These are phyloP conservation scores for Cebuella pygmaea DNA, from an alignment of 2,797 vertebrate genomes.

Conservation along the genomic window DNA sequence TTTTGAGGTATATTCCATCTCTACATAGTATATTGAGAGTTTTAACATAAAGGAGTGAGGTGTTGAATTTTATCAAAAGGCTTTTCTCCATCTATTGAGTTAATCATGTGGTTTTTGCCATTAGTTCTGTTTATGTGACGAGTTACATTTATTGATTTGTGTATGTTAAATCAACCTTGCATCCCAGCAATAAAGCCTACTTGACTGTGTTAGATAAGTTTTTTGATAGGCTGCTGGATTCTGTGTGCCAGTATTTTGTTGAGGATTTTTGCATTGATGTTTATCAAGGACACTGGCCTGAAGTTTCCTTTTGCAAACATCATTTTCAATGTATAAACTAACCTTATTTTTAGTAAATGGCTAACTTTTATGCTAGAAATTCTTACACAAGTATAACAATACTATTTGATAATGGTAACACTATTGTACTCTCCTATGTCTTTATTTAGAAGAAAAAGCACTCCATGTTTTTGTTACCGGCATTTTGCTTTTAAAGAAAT, in stretches of 20 bases:
- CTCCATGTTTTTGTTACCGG: background rate
- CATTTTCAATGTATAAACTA: background rate
- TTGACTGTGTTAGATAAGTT: background rate
- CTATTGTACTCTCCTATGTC: background rate
- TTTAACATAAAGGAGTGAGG: background rate
- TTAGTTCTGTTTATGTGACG: background rate
- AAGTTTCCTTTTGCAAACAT: background rate
- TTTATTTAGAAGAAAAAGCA: constrained; percentile 17
- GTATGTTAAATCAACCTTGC: background rate
- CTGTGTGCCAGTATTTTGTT: background rate
- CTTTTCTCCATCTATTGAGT: background rate
- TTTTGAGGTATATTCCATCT: background rate
- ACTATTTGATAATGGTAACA: background rate
- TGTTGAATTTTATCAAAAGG: background rate
- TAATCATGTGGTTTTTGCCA: background rate
- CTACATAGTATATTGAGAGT: background rate
- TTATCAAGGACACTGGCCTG: background rate
- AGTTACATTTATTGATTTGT: background rate
- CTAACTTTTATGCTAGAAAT: background rate
- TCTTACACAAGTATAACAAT: background rate
- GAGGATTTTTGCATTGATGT: background rate
- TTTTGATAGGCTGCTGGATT: background rate
- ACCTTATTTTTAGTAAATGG: constrained; percentile 11
- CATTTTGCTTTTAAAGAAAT: constrained; percentile 29
- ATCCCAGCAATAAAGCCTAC: background rate